Base-by-base conservation (phyloP, 2,113 vertebrate genomes). In the Pandion haliaetus region DNA sequence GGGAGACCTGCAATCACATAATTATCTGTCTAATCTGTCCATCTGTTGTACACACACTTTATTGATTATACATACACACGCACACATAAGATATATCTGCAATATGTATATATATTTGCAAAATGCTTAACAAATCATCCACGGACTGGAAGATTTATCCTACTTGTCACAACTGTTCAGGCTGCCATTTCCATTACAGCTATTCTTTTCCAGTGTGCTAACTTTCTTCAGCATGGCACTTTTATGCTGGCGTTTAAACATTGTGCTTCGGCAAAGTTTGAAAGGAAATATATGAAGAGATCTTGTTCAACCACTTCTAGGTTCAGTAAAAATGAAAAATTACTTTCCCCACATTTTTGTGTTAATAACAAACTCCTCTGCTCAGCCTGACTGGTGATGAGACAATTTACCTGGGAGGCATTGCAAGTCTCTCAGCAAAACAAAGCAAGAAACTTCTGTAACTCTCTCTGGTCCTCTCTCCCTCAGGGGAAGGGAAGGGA, bases 101-200 rank as follows among this genome's bases (percentile, higher is more conserved):
- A 93, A 54, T 85, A 84, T 45, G 45, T 89, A 72, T 76, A 65
- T 77, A 38, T 85, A 84, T 91, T 79, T 94, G 58, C 67, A 85
- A 97, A 97, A 95, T 5, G 8, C 66, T 85, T 87, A 90, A 94
- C 89, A 95, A 95, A 87, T 93, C 91, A 69, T 82, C 77, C 54
- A 34, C 0, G 0, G n/a, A 44, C 88, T 72, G 49, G 84, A 82
- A 84, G 82, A 83, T 93, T 95, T 88, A 90, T 80, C 90, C 93
- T 54, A 29, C 61, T 84, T 87, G 65, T 84, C 91, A 38, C 4
- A 2, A 66, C 34, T 84, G 40, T 79, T 92, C 66, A 70, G 58
- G 47, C 70, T 91, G 70, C 66, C 52, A 23, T 88, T 95, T 87
- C 65, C 49, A 79, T 91, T 72, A 44, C 5, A 85, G 50, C 57